Evolutionary conservation across 2,113 vertebrate species (phyloP), one percentile per base, ranked within the genome.

Genomic region (Fregata magnificens): DNA sequence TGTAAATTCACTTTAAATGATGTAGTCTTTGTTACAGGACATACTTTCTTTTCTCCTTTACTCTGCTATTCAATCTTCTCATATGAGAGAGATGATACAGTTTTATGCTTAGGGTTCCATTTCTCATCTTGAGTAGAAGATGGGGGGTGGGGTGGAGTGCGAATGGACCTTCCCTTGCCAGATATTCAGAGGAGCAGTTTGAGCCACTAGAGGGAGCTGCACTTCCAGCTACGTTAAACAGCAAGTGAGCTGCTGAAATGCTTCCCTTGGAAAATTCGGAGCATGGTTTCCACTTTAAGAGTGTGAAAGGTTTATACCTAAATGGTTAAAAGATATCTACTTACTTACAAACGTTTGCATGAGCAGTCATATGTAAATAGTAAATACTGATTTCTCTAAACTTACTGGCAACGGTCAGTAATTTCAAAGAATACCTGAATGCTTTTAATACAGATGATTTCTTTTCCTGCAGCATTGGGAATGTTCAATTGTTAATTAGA

Each of bases 81-180:
- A 13, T 34, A 62, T 5, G 34, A 29, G 2, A 63, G 17, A 32
- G 15, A 74, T 11, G 15, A 74, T 11, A 26, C 2, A 24, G 53
- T 81, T 52, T 65, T 55, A 18, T 61, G 86, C 45, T 13, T n/a
- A 20, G 18, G 12, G 24, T 55, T 77, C n/a, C 9, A 32, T 17
- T 62, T 80, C 49, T 62, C 38, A 31, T 32, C 40, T 13, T n/a
- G 32, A n/a, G 22, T 16, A 40, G 42, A 31, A 83, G 72, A 22
- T 6, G 9, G 9, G n/a, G 4, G 13, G 18, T 13, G 2, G 11
- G 4, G 21, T 24, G 22, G 29, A n/a, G n/a, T n/a, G n/a, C n/a
- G 16, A 36, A 52, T 7, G 9, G 32, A 50, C 21, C 16, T 32
- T 40, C 31, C 20, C 49, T 34, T 29, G 13, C 31, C 24, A 26